phyloP scores from a whole-genome alignment of 2,113 vertebrate genomes.

The Parus major region DNA sequence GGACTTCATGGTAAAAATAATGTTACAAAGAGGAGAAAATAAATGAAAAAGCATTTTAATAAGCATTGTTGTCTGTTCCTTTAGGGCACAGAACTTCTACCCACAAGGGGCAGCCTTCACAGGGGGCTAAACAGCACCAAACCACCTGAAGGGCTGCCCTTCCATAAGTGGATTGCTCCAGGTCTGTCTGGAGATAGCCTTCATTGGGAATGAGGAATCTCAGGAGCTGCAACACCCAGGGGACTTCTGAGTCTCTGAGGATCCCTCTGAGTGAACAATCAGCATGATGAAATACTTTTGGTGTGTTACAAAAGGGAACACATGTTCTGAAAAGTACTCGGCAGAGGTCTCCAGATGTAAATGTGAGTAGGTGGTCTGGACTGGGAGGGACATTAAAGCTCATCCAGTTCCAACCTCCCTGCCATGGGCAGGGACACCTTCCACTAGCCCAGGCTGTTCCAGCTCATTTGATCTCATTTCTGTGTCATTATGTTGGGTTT shows the following conservation, averaged over 20 bases:
- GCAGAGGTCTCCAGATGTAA: neutral
- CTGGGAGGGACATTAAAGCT: neutral
- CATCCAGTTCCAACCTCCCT: neutral
- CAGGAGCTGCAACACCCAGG: neutral
- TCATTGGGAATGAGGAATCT: neutral
- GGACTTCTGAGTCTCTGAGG: neutral
- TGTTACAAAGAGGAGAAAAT: neutral
- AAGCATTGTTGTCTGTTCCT: neutral
- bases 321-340: neutral
- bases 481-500: neutral
- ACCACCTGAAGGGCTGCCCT: neutral
- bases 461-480: neutral
- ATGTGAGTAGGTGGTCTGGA: neutral
- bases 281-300: neutral
- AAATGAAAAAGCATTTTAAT: neutral
- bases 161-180: fast-evolving
- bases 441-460: neutral
- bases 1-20: neutral
- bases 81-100: fast-evolving
- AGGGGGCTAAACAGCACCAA: neutral
- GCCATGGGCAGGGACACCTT: neutral
- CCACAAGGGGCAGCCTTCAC: neutral
- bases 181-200: neutral
- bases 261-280: neutral
- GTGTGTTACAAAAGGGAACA: neutral